These are phyloP conservation scores for Plutella xylostella DNA, from an alignment of 2,888 invertebrate genomes.

Conservation along the genomic window DNA sequence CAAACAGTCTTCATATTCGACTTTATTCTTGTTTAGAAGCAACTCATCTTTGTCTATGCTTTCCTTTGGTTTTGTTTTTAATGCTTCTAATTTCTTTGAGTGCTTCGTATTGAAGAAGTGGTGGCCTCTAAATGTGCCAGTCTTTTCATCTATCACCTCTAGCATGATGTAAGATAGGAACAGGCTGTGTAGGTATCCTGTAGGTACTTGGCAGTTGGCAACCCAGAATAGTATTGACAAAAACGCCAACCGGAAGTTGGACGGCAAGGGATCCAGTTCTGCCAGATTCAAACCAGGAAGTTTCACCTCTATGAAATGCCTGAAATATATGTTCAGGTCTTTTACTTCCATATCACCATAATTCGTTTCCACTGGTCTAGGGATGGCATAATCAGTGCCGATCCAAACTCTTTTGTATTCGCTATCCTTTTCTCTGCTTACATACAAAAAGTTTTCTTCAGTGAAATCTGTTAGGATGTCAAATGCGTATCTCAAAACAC, in stretches of 20 bases:
- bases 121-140: conserved; percentile 64
- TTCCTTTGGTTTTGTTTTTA: conserved; percentile 25
- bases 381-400: conserved; percentile 29
- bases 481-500: conserved; percentile 73
- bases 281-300: conserved; percentile 40
- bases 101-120: conserved; percentile 57
- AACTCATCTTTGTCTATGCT: conserved; percentile 29
- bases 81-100: conserved; percentile 39
- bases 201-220: conserved; percentile 41
- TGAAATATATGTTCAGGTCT: conserved; percentile 44
- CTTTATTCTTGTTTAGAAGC: conserved; percentile 53
- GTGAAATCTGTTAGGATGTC: conserved; percentile 52
- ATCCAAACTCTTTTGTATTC: conserved; percentile 38
- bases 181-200: conserved; percentile 67
- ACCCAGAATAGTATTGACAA: conserved; percentile 73
- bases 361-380: conserved; percentile 28
- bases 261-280: conserved; percentile 55
- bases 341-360: conserved; percentile 33
- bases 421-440: conserved; percentile 40
- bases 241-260: conserved; percentile 71
- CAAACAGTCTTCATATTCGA: conserved; percentile 70
- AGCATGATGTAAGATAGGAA: conserved; percentile 69
- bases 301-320: conserved; percentile 53
- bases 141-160: conserved; percentile 67
- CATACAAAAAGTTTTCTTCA: conserved; percentile 40